These are phyloP conservation scores for Cheilosia soror DNA, from an alignment of 2,888 invertebrate species.

Conservation along the genomic window DNA sequence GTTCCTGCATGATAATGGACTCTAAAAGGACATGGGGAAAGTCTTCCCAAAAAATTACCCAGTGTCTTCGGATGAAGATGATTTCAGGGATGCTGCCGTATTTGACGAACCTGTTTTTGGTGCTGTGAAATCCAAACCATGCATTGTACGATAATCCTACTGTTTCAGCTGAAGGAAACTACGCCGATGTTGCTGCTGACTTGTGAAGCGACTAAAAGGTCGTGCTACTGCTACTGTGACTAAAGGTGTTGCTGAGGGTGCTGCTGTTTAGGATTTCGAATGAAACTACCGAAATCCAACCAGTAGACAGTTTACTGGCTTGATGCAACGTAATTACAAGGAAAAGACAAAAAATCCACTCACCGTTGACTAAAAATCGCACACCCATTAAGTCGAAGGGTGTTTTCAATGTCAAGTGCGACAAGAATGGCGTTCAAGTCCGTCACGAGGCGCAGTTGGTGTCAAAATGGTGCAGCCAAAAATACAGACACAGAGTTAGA, in stretches of 20 bases:
- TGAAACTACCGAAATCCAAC: not conserved
- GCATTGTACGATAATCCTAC: not conserved
- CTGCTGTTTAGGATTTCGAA: not conserved
- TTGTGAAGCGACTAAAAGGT: not conserved
- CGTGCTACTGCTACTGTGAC: not conserved
- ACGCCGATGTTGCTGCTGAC: not conserved
- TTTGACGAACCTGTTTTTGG: not conserved
- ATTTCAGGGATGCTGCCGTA: not conserved
- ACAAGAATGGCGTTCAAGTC: conserved; percentile 13
- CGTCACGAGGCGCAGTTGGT: too few species aligned
- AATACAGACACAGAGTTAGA: too few species aligned
- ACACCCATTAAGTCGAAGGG: conserved; percentile 28
- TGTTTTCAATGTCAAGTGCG: conserved; percentile 20
- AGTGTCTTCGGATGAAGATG: not conserved
- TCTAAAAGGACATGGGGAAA: not conserved
- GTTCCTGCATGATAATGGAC: not conserved
- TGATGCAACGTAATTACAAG: not conserved
- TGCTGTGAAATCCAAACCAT: too few species aligned
- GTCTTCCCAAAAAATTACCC: not conserved
- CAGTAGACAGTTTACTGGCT: not conserved
- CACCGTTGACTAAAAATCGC: conserved; percentile 2
- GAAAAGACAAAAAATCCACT: not conserved
- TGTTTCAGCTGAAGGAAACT: not conserved
- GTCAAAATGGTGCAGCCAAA: too few species aligned
- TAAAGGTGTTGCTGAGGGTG: not conserved